These are phyloP conservation scores for Dolichomitus sp. DNA, from an alignment of 2,888 invertebrate species.

Conservation along the genomic window DNA sequence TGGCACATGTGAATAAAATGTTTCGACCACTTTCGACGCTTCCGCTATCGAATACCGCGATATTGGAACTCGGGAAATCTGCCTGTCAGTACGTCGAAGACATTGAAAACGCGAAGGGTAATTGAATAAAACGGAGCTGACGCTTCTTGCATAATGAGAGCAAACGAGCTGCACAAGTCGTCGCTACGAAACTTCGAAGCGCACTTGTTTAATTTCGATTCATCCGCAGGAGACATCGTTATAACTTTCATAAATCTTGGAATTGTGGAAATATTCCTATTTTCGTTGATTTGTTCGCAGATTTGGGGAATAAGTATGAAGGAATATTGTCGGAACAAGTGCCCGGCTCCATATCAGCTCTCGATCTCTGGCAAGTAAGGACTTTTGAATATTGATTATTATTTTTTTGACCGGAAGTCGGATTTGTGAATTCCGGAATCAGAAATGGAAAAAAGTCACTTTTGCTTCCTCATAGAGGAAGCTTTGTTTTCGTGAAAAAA, in stretches of 20 bases:
- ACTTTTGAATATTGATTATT: not conserved
- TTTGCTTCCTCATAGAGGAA: too few relatives aligned
- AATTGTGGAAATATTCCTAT: not conserved
- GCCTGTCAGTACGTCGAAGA: constrained; percentile 65
- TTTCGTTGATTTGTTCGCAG: constrained; percentile 40
- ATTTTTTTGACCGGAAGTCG: not conserved
- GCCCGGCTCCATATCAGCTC: constrained; percentile 55
- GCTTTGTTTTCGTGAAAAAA: too few relatives aligned
- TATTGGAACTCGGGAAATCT: constrained; percentile 57
- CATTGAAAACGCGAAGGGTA: constrained; percentile 52
- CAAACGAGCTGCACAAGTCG: not conserved
- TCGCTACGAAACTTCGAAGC: not conserved
- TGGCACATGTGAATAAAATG: constrained; percentile 33
- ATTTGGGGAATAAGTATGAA: constrained; percentile 40
- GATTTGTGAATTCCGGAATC: too few relatives aligned
- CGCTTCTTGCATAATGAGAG: not conserved
- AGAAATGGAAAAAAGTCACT: too few relatives aligned
- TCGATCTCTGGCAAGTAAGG: constrained; percentile 66
- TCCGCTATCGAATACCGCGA: constrained; percentile 45
- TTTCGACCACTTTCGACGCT: constrained; percentile 65
- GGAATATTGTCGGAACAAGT: constrained; percentile 23
- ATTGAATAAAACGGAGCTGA: not conserved
- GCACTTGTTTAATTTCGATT: not conserved
- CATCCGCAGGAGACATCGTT: not conserved
- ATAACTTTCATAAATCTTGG: not conserved